A percentile compares a stretch with the other conserved stretches of the same genome.
These are phyloP conservation scores for Clarias laeviceps DNA, from an alignment of 2,797 vertebrate genomes.

Conservation along the genomic window DNA sequence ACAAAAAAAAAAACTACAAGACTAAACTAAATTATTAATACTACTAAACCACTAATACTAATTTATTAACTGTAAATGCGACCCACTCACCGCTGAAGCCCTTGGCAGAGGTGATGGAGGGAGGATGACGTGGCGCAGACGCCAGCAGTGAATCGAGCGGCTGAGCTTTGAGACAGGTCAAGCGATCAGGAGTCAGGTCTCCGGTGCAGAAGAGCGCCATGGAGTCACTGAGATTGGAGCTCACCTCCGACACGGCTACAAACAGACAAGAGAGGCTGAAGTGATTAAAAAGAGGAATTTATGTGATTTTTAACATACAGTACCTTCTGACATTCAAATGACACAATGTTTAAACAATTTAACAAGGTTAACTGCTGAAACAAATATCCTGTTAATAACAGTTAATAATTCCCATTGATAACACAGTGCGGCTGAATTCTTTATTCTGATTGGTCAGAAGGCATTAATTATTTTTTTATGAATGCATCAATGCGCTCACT, in stretches of 20 bases:
- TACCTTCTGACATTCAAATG: neutral
- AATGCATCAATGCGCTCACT: too few relatives aligned
- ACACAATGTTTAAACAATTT: neutral
- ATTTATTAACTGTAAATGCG: constrained; percentile 1
- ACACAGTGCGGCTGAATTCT: neutral
- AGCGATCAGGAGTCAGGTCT: constrained; percentile 66
- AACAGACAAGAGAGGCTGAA: neutral
- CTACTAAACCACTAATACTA: neutral
- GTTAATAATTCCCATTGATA: neutral
- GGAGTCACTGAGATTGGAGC: constrained; percentile 75
- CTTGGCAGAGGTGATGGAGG: constrained; percentile 67
- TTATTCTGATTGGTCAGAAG: neutral
- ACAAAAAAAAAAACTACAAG: neutral
- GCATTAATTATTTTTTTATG: neutral
- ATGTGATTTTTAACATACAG: neutral
- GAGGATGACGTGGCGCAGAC: constrained; percentile 66
- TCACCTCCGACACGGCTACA: constrained; percentile 83
- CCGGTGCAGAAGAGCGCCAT: constrained; percentile 84
- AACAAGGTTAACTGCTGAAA: neutral
- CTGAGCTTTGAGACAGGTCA: constrained; percentile 69
- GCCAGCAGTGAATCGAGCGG: constrained; percentile 80
- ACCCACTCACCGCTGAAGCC: constrained; percentile 82
- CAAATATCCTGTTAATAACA: neutral
- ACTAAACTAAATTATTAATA: neutral
- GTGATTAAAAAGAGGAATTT: neutral